phyloP scores from a whole-genome alignment of 2,113 vertebrate genomes.

The Menidia beryllina region DNA sequence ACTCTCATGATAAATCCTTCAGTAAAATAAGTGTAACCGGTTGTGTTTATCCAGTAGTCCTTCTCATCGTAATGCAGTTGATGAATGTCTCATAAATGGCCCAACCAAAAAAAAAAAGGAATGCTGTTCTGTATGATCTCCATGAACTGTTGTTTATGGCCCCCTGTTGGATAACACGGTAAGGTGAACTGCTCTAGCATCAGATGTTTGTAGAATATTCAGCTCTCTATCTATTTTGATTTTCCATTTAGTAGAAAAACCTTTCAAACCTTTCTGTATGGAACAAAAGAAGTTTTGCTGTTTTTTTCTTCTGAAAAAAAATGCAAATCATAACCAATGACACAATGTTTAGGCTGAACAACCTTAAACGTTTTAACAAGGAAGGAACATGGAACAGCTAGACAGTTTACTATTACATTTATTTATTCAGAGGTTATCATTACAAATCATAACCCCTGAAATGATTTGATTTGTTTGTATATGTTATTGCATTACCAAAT shows the following conservation, averaged over 20 bases:
- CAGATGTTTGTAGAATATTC: slow-evolving; percentile 1
- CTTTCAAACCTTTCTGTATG: not conserved
- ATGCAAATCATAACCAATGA: not conserved
- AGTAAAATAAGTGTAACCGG: slow-evolving; percentile 48
- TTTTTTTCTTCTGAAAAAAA: not conserved
- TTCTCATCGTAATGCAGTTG: slow-evolving; percentile 55
- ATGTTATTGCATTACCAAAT: not conserved
- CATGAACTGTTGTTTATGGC: slow-evolving; percentile 63
- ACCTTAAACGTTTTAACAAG: no score
- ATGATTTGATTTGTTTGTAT: no score
- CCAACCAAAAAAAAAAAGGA: slow-evolving; percentile 47
- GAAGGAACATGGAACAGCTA: no score
- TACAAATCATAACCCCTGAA: no score
- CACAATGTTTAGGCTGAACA: no score
- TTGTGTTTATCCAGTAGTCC: slow-evolving; percentile 71
- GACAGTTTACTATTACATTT: no score
- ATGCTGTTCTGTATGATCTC: slow-evolving; percentile 46
- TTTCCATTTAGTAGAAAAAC: not conserved
- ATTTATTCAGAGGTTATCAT: no score
- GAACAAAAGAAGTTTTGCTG: not conserved
- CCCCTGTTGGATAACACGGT: slow-evolving; percentile 53
- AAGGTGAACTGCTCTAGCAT: slow-evolving; percentile 13
- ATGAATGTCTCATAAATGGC: slow-evolving; percentile 61
- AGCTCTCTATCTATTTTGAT: not conserved
- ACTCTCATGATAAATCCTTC: slow-evolving; percentile 71